Conservation (phyloP, 2,888 invertebrate species). For the Cryptophagus acutangulus region DNA sequence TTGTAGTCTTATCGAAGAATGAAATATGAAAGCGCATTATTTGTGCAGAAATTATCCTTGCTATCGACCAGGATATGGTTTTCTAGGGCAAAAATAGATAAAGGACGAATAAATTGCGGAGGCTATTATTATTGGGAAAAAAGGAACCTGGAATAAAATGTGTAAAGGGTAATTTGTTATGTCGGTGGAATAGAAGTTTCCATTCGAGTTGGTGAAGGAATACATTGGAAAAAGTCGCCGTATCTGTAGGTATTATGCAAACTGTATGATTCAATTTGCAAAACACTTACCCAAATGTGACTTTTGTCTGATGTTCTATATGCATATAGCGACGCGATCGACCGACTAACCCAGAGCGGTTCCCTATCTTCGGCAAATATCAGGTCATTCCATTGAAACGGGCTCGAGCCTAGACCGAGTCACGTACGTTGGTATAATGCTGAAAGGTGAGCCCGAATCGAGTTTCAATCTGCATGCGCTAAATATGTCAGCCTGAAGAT, state of each 20-base stretch:
- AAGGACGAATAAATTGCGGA: no score
- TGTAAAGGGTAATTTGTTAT: no score
- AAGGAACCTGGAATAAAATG: no score
- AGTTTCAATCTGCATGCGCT: slow-evolving; percentile 24
- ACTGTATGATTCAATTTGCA: slow-evolving; percentile 7
- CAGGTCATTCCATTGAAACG: slow-evolving; percentile 13
- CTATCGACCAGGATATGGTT: no score
- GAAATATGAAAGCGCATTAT: no score
- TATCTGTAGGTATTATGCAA: slow-evolving; percentile 1
- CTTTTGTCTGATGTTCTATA: not conserved
- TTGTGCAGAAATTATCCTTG: no score
- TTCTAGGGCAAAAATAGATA: no score
- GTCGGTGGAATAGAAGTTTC: no score
- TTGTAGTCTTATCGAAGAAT: no score
- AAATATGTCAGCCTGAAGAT: slow-evolving; percentile 12
- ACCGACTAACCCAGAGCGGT: slow-evolving; percentile 15
- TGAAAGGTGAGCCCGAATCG: slow-evolving; percentile 21
- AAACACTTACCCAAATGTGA: slow-evolving; percentile 4
- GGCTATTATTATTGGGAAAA: no score
- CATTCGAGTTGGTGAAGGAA: no score
- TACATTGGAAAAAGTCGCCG: no score
- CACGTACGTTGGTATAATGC: slow-evolving; percentile 15
- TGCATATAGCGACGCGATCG: not conserved
- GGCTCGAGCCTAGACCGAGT: slow-evolving; percentile 10
- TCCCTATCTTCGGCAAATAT: slow-evolving; percentile 14